Percentiles rank a stretch among this genome's conserved stretches.
These are phyloP conservation scores for Calameuta pallipes DNA, from an alignment of 2,888 invertebrate genomes.

Conservation along the genomic window DNA sequence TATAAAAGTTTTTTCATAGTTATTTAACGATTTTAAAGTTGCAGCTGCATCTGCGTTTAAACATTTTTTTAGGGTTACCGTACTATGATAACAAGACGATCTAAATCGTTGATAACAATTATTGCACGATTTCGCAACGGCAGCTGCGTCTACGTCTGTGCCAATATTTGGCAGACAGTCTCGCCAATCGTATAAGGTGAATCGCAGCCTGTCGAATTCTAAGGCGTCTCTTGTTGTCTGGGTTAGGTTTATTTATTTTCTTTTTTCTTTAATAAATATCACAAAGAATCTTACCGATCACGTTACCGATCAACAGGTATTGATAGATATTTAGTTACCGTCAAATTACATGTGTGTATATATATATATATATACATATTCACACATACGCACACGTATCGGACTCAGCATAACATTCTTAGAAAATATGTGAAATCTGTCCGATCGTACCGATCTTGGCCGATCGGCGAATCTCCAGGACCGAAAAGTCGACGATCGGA, in stretches of 20 bases:
- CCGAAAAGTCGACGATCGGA: background rate
- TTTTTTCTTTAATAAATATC: background rate
- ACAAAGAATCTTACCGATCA: background rate
- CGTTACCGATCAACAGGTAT: background rate
- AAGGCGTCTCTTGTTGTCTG: constrained; percentile 15
- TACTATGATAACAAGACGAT: background rate
- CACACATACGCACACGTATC: too few species aligned
- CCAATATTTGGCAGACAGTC: constrained; percentile 47
- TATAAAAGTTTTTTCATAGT: too few species aligned
- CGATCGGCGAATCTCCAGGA: background rate
- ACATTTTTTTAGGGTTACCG: background rate
- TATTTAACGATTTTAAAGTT: background rate
- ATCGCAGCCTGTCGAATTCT: background rate
- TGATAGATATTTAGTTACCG: background rate
- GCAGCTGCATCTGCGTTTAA: background rate
- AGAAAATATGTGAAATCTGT: background rate
- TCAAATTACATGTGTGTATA: too few species aligned
- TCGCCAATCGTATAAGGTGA: background rate
- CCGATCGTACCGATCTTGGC: background rate
- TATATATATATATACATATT: too few species aligned
- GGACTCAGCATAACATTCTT: background rate
- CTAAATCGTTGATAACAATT: background rate
- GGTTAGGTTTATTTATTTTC: background rate
- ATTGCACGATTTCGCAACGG: constrained; percentile 16
- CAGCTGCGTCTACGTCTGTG: constrained; percentile 46